A percentile compares a stretch with the other conserved stretches of the same genome.
phyloP scores from a whole-genome alignment of 2,113 vertebrate species.

The Sula dactylatra region DNA sequence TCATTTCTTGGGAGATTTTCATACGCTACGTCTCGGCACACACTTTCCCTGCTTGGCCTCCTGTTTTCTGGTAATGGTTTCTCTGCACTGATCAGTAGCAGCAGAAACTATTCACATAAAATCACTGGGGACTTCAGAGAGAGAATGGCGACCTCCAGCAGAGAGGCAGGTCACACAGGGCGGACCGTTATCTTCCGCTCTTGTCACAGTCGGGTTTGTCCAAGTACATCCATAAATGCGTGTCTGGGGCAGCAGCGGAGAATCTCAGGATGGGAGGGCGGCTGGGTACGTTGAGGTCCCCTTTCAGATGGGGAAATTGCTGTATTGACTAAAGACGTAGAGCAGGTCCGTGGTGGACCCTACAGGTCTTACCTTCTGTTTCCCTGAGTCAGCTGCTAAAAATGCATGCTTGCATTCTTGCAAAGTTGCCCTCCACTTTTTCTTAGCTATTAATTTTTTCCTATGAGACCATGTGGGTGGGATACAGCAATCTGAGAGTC shows the following conservation, averaged over 20 bases:
- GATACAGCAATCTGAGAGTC: neutral
- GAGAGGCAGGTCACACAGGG: neutral
- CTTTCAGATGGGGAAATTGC: neutral
- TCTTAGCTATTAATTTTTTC: neutral
- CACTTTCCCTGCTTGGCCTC: neutral
- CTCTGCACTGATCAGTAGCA: neutral
- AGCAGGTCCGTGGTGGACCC: neutral
- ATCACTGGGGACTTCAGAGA: neutral
- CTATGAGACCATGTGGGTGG: neutral
- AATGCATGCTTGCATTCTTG: neutral
- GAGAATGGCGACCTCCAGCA: neutral
- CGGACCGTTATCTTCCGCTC: rapidly evolving
- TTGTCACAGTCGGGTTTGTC: neutral
- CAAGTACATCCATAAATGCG: rapidly evolving
- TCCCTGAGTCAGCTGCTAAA: neutral
- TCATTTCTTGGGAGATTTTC: neutral
- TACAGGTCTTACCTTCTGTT: neutral
- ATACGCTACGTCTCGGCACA: rapidly evolving
- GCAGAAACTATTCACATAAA: neutral
- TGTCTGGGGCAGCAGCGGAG: neutral
- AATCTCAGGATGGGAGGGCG: neutral
- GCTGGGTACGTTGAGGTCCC: neutral
- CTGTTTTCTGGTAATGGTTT: neutral
- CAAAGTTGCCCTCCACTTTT: neutral
- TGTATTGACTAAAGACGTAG: neutral